Evolutionary conservation across 2,888 invertebrate genomes (phyloP), one percentile per base, ranked within the genome.

Genomic region (Patella pellucida): DNA sequence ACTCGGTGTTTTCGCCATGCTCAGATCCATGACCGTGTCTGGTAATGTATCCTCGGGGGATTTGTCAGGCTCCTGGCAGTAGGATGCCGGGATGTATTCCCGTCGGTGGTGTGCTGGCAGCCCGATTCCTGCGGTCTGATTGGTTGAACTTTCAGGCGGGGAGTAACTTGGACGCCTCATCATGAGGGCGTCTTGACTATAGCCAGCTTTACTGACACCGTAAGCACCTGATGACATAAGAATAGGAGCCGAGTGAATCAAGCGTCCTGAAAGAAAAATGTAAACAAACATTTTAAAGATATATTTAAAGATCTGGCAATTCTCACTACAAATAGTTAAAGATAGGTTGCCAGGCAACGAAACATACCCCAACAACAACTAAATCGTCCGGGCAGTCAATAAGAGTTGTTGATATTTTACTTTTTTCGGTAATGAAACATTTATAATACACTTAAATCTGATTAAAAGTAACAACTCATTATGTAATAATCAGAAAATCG

Each of bases 21-120:
- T 84, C 52, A 87, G 84, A 77, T 87, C 87, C 82, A 87, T 87
- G 54, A 85, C 86, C 72, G 82, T 83, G 78, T 85, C 85, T 12
- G 74, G 52, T 72, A 3, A 68, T 41, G 19, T 23, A 62, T 62
- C 73, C 5, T 16, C 51, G 3, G 31, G 69, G 14, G 31, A 27
- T 27, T 71, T 52, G 3, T 16, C 3, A 5, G 51, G 23, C 19
- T 52, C 73, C 12, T 41, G 50, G 14, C 19, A 52, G 16, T 52
- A 52, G 1, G 68, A 51, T 1, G 54, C 70, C 15, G 23, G 72
- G 31, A 52, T 31, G 52, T 31, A 52, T 41, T 62, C n/a, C 31
- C n/a, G 69, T 4, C 69, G 14, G 56, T 31, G 73, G 68, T 71
- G n/a, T 52, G 73, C 19, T 71, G 56, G 16, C 52, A 73, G 27